A percentile compares a stretch with the other conserved stretches of the same genome.
Conservation (phyloP, 2,888 invertebrate species). For the Scelioninae gen. 2 region DNA sequence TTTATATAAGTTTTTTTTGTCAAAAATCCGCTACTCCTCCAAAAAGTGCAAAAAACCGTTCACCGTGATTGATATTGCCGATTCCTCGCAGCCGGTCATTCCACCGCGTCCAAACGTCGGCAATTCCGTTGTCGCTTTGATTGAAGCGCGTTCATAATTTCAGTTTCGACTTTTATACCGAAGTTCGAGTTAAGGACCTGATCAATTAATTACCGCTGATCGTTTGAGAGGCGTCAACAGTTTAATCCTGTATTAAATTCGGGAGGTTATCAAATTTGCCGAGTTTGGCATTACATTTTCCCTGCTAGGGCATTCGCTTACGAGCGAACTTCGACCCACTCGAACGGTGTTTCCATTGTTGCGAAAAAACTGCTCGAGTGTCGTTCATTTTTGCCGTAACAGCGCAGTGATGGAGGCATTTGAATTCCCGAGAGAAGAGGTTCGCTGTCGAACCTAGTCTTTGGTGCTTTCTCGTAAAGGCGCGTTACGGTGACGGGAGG, state of each 20-base stretch:
- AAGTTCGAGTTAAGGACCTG: constrained; percentile 63
- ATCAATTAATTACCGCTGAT: constrained; percentile 67
- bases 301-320: too few relatives aligned
- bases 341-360: constrained; percentile 25
- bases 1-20: too few relatives aligned
- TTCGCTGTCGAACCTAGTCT: constrained; percentile 30
- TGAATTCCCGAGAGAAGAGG: constrained; percentile 32
- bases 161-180: constrained; percentile 40
- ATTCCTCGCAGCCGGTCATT: too few relatives aligned
- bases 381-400: constrained; percentile 30
- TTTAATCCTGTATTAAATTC: constrained; percentile 55
- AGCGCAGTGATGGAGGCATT: constrained; percentile 18
- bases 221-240: constrained; percentile 66
- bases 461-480: constrained; percentile 18
- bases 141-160: constrained; percentile 9
- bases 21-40: too few relatives aligned
- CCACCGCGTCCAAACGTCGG: too few relatives aligned
- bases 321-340: background rate
- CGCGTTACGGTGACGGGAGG: constrained; percentile 16
- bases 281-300: too few relatives aligned
- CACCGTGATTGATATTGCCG: too few relatives aligned
- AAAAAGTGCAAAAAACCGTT: too few relatives aligned
- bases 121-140: background rate
- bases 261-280: constrained; percentile 31
- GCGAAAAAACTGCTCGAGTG: constrained; percentile 19